phyloP scores from a whole-genome alignment of 2,888 invertebrate genomes.

The Thelaira solivaga region DNA sequence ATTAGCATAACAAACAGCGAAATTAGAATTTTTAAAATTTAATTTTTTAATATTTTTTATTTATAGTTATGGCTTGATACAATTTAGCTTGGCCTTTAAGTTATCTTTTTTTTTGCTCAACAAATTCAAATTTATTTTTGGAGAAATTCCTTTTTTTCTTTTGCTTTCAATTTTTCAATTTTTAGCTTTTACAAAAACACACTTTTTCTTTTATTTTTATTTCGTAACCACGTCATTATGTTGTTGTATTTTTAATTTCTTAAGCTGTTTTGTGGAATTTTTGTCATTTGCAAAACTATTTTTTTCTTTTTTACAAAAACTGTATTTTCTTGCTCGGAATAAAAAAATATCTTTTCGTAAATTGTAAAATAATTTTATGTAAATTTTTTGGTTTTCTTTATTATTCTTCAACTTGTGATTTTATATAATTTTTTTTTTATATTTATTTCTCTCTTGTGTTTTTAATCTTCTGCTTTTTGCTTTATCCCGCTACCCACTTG shows the following conservation, averaged over 20 bases:
- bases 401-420: background rate
- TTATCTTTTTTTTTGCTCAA: background rate
- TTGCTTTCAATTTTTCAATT: background rate
- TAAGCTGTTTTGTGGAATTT: background rate
- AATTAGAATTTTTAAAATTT: too few species aligned
- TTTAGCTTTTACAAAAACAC: background rate
- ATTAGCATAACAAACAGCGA: too few species aligned
- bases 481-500: background rate
- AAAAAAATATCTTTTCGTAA: too few species aligned
- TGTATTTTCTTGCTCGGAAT: too few species aligned
- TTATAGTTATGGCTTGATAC: too few species aligned
- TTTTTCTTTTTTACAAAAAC: too few species aligned
- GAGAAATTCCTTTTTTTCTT: constrained; percentile 47
- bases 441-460: background rate
- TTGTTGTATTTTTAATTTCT: constrained; percentile 7
- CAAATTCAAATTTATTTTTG: constrained; percentile 12
- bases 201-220: background rate
- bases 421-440: background rate
- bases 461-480: constrained; percentile 17
- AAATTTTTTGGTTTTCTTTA: background rate
- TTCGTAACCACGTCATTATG: constrained; percentile 47
- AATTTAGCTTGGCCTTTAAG: background rate
- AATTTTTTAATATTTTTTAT: too few species aligned
- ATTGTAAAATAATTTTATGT: background rate
- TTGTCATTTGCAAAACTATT: background rate